These are phyloP conservation scores for Mythimna loreyi DNA, from an alignment of 2,888 invertebrate species.

Conservation along the genomic window DNA sequence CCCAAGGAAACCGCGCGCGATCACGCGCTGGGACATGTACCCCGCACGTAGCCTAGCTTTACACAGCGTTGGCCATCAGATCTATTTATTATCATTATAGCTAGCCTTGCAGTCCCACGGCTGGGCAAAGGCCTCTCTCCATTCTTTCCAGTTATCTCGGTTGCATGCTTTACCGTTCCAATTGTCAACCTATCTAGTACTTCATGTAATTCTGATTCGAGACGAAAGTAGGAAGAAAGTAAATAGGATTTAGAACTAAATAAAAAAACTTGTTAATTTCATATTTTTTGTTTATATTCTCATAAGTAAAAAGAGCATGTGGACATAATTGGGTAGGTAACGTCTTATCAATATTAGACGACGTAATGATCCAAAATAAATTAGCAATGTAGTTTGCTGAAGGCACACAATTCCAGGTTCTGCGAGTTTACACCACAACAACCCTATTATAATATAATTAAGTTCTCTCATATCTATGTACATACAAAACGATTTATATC, in stretches of 20 bases:
- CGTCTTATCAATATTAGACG: constrained; percentile 63
- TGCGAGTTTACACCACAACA: constrained; percentile 62
- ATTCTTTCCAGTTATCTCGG: too few species aligned
- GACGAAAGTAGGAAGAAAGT: not conserved
- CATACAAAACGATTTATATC: constrained; percentile 66
- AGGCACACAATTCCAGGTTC: constrained; percentile 72
- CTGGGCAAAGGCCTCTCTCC: too few species aligned
- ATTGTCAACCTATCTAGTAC: too few species aligned
- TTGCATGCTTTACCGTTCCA: too few species aligned
- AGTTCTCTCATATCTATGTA: constrained; percentile 67
- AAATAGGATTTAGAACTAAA: constrained; percentile 12
- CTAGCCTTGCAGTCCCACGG: too few species aligned
- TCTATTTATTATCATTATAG: too few species aligned
- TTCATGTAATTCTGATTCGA: not conserved
- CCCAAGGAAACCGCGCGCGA: too few species aligned
- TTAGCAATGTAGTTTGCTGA: constrained; percentile 69
- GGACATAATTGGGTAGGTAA: constrained; percentile 69
- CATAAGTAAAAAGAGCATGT: constrained; percentile 72
- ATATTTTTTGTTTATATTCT: constrained; percentile 70
- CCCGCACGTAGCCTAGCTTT: too few species aligned
- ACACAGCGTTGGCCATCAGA: too few species aligned
- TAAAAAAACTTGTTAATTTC: constrained; percentile 53
- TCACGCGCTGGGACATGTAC: too few species aligned
- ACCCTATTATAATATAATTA: constrained; percentile 63
- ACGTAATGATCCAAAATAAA: constrained; percentile 67